These are phyloP conservation scores for Aphelocoma californica DNA, from an alignment of 2,797 vertebrate genomes.

Conservation along the genomic window DNA sequence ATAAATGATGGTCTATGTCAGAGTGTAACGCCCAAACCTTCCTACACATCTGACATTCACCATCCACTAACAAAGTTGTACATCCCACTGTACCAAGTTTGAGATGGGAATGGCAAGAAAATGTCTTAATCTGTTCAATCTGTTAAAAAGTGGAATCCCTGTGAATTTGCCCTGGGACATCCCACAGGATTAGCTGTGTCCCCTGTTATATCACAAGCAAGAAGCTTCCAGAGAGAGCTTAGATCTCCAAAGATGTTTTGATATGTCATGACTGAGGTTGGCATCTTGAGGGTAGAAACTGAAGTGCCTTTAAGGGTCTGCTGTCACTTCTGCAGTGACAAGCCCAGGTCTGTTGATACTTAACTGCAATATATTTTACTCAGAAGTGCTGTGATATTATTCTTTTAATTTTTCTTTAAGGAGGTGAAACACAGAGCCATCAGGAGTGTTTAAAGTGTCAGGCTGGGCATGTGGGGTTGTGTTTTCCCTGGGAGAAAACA, in stretches of 20 bases:
- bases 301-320: background rate
- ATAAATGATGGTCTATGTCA: background rate
- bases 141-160: background rate
- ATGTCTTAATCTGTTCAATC: background rate
- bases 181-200: background rate
- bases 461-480: rapidly evolving
- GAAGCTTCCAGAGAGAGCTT: background rate
- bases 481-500: background rate
- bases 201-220: background rate
- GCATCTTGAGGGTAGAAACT: background rate
- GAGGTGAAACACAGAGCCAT: background rate
- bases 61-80: background rate
- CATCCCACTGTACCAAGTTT: background rate
- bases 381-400: background rate
- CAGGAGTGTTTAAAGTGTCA: background rate
- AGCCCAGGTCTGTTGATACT: background rate
- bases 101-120: background rate
- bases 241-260: background rate
- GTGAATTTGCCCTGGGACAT: background rate
- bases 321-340: background rate
- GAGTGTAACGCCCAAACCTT: background rate
- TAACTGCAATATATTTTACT: background rate
- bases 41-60: background rate
- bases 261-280: background rate
- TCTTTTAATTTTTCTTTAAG: background rate